Conservation (phyloP, 2,888 invertebrate genomes). For the Idaea straminata region DNA sequence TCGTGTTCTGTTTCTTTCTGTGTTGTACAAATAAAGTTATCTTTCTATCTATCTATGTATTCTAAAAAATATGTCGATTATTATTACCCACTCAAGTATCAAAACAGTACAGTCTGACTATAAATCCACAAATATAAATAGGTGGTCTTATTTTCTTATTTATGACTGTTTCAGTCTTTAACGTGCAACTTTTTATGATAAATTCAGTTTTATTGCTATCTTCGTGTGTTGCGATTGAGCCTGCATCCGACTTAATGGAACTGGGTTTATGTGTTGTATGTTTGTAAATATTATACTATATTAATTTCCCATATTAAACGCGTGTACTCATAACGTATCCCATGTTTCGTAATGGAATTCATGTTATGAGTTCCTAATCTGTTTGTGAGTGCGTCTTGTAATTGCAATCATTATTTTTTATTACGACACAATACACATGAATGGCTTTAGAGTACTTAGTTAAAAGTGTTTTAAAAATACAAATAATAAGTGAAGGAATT, state of each 20-base stretch:
- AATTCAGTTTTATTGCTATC: conserved; percentile 63
- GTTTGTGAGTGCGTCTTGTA: neutral
- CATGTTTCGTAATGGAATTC: neutral
- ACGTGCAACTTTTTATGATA: conserved; percentile 76
- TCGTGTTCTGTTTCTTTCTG: too few relatives aligned
- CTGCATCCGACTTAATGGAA: conserved; percentile 42
- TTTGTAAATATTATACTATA: conserved; percentile 43
- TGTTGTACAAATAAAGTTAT: too few relatives aligned
- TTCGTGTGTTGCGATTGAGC: conserved; percentile 50
- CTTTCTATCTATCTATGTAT: too few relatives aligned
- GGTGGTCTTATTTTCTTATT: conserved; percentile 72
- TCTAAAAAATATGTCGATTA: too few relatives aligned
- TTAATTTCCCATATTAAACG: neutral
- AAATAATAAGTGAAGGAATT: too few relatives aligned
- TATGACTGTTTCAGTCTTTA: conserved; percentile 69
- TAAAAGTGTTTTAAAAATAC: too few relatives aligned
- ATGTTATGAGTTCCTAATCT: neutral
- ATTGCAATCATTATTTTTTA: neutral
- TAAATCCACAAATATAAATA: conserved; percentile 64
- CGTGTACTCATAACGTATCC: neutral
- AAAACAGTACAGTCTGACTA: conserved; percentile 36
- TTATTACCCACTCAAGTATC: conserved; percentile 44
- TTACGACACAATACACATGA: neutral
- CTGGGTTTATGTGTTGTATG: conserved; percentile 59
- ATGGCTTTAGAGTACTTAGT: neutral